Conservation (phyloP, 2,113 vertebrate genomes). For the Harpagus bidentatus region DNA sequence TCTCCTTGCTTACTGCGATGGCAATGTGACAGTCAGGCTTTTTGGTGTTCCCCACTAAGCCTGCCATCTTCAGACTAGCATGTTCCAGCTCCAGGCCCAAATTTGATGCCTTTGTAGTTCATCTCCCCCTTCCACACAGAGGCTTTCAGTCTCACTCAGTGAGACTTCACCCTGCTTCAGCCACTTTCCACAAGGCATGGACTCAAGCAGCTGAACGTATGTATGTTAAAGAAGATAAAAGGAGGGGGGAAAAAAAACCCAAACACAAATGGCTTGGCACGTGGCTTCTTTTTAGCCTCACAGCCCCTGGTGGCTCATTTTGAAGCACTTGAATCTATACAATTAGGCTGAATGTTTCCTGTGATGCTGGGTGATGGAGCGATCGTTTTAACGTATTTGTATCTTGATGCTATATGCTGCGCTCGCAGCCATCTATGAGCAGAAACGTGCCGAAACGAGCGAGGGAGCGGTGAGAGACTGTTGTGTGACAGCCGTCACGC, state of each 20-base stretch:
- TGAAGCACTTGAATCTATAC: background rate
- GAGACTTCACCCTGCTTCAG: background rate
- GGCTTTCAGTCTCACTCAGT: background rate
- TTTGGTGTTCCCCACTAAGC: background rate
- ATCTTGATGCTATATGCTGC: background rate
- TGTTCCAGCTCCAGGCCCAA: background rate
- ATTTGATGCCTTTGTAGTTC: background rate
- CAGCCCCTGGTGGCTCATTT: background rate
- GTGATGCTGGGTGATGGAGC: background rate
- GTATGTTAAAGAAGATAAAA: background rate
- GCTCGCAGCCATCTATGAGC: background rate
- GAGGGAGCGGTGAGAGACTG: background rate
- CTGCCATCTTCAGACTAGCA: background rate
- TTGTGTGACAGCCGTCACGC: background rate
- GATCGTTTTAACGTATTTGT: background rate
- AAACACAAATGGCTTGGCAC: background rate
- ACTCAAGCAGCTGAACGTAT: background rate
- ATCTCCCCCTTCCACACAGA: background rate
- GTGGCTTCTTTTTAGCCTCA: background rate
- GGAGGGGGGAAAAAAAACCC: background rate
- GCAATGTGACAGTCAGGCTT: background rate
- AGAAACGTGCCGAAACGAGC: accelerated
- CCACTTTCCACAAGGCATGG: background rate
- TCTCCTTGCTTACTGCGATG: background rate
- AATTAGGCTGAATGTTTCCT: background rate